Base-by-base conservation (phyloP, 64 coral and sea anemone species). In the Pachyseris speciosa region DNA sequence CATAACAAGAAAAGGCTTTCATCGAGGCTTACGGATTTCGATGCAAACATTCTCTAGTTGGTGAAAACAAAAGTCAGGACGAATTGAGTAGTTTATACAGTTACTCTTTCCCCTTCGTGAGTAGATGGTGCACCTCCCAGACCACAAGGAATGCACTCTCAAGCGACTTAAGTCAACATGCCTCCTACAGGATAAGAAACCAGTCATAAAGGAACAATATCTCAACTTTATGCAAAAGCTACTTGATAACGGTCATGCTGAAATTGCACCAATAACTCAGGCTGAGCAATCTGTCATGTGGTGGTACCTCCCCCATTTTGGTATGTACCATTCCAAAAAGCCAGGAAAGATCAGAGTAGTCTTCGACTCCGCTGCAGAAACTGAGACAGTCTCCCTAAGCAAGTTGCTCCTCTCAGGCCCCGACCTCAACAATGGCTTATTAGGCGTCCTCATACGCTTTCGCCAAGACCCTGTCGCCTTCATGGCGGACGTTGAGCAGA, bases 201-300 rank as follows among this genome's bases (percentile, higher is more conserved):
- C 92, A 0, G 25, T 57, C 0, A 94, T 88, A 85, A 88, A 88
- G 24, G 59, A 32, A 5, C 91, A 94, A 2, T 94, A 88, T 60
- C 72, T 88, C 43, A 29, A 42, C 3, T 94, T 94, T 65, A 88
- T 88, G 92, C 84, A 88, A 22, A 94, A 94, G 19, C 5, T 94
- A 0, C 72, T 94, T 10, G 75, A 94, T 10, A 50, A 42, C 11
- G 57, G 42, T 6, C 77, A 94, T 19, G 86, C 92, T 1, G 86
- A 94, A 89, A 27, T 28, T 17, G 68, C 63, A 12, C 86, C 86
- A 40, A 38, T 24, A 19, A 37, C 6, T 37, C 2, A 58, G 10
- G 7, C 17, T 0, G 44, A 25, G 9, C 20, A 37, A 41, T 42
- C 7, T 45, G 17, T 15, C 22, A 37, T 25, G 10, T 22, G 65